A percentile compares a stretch with the other conserved stretches of the same genome.
Conservation (phyloP, 2,113 vertebrate genomes). For the Brienomyrus brachyistius region DNA sequence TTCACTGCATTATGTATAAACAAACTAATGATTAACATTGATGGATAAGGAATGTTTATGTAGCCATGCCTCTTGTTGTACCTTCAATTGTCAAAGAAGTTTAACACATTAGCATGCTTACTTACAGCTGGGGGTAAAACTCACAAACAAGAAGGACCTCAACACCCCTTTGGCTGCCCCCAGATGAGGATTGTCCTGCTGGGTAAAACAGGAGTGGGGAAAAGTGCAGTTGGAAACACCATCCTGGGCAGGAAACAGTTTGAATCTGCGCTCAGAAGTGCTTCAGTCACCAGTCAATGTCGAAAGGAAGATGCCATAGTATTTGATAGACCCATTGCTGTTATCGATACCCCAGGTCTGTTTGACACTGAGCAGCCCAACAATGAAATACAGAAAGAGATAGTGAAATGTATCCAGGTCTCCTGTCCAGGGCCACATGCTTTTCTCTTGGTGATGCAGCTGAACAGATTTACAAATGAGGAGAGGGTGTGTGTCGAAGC, state of each 20-base stretch:
- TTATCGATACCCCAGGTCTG: constrained; percentile 28
- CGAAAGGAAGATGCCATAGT: not conserved
- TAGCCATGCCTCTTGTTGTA: not conserved
- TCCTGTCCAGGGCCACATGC: no score
- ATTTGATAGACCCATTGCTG: not conserved
- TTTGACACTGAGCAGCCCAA: constrained; percentile 11
- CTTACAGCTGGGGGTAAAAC: not conserved
- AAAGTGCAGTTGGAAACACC: not conserved
- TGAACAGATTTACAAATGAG: no score
- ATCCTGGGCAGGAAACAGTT: not conserved
- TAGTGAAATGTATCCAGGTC: no score
- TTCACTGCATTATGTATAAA: not conserved
- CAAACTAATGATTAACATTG: not conserved
- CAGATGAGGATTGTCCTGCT: not conserved
- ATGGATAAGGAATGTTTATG: not conserved
- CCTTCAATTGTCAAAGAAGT: not conserved
- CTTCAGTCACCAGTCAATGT: no score
- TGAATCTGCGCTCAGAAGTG: no score
- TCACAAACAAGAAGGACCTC: not conserved
- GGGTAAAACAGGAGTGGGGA: not conserved
- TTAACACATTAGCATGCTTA: not conserved
- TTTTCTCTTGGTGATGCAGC: no score
- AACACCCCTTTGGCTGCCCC: not conserved
- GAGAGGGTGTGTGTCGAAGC: no score
- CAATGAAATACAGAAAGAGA: no score